A percentile compares a stretch with the other conserved stretches of the same genome.
Conservation (phyloP, 2,797 vertebrate species). For the Sebastes kiyomatsui region DNA sequence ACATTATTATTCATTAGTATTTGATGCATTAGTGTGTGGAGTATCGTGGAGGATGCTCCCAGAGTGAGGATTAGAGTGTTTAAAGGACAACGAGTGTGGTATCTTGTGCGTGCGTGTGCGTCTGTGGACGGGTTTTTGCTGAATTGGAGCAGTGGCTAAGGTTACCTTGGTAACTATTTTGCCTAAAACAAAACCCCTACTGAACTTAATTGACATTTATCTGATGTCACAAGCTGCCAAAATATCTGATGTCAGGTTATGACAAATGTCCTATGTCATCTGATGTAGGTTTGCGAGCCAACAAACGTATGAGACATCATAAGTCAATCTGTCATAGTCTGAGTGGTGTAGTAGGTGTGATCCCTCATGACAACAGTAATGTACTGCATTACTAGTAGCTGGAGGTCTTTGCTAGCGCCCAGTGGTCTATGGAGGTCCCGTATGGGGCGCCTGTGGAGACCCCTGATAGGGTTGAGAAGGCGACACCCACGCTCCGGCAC, state of each 20-base stretch:
- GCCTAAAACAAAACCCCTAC: slow-evolving; percentile 58
- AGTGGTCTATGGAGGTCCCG: slow-evolving; percentile 68
- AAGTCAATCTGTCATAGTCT: slow-evolving; percentile 71
- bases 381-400: slow-evolving; percentile 68
- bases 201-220: slow-evolving; percentile 68
- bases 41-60: slow-evolving; percentile 64
- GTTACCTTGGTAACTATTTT: slow-evolving; percentile 67
- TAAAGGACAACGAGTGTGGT: slow-evolving; percentile 70
- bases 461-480: slow-evolving; percentile 67
- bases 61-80: slow-evolving; percentile 76
- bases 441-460: slow-evolving; percentile 63
- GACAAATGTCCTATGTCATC: slow-evolving; percentile 69
- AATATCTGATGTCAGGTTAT: slow-evolving; percentile 70
- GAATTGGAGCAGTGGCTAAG: slow-evolving; percentile 67
- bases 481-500: slow-evolving; percentile 82
- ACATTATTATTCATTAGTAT: slow-evolving; percentile 82
- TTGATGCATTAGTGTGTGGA: slow-evolving; percentile 76
- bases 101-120: slow-evolving; percentile 69
- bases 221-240: slow-evolving; percentile 79
- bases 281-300: slow-evolving; percentile 60
- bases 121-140: slow-evolving; percentile 74
- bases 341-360: slow-evolving; percentile 61
- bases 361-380: slow-evolving; percentile 72
- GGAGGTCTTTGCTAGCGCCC: slow-evolving; percentile 55
- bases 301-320: slow-evolving; percentile 69